Evolutionary conservation across 2,888 invertebrate species (phyloP), one percentile per base, ranked within the genome.

Genomic region (Coleophora deauratella): DNA sequence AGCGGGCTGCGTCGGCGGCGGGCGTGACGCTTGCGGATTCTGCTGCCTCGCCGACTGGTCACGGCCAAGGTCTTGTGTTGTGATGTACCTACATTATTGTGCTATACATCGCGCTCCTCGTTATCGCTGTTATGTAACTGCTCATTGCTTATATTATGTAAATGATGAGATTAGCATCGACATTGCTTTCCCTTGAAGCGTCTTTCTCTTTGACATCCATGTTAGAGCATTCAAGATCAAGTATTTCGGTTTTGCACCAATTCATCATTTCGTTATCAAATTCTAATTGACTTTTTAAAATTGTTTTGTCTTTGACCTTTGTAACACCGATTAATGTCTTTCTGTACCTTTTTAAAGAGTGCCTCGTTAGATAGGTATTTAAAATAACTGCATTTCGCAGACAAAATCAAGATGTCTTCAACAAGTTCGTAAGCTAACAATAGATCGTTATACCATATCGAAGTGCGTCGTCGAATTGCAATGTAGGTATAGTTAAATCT

Each of bases 41-140:
- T 68, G 71, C 67, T 62, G 57, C 62, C 63, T 57, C 59, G 64
- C 28, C 28, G 38, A 35, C 70, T 79, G 84, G 82, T 84, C 84
- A 84, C 72, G 82, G 84, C 81, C 82, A 84, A 82, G 84, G 84
- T 78, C 78, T 76, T 52, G 45, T 55, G 45, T 50, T 66, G 58
- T 21, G 21, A 21, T 21, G 21, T 21, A 21, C 21, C 21, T 68
- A 62, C 61, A 58, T 63, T 59, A 61, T 56, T 21, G 21, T 21
- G 21, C 21, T 21, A 21, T 21, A 21, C 21, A 21, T 6, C 64
- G 70, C 59, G 65, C 58, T 69, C 62, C 60, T 59, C 61, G 67
- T 10, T 11, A 60, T 59, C 61, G 67, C n/a, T 11, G 10, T 82
- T 80, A 75, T 69, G 67, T 77, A 80, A 80, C 63, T 51, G 54